These are phyloP conservation scores for Bradypodion ventrale DNA, from an alignment of 2,797 vertebrate genomes.

Conservation along the genomic window DNA sequence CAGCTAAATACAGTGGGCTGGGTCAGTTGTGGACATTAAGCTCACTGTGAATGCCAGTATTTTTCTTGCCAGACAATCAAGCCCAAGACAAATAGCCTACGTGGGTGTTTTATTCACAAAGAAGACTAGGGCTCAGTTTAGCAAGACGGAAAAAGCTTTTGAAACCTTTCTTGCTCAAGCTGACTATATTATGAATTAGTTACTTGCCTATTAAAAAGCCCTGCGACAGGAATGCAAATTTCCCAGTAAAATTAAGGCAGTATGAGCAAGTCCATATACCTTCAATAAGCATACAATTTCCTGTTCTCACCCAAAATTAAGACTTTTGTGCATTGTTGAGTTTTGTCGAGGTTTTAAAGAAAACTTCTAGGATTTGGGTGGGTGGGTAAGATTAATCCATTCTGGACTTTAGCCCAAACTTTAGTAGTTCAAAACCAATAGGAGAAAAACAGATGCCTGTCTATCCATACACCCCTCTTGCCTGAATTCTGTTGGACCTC, in stretches of 20 bases:
- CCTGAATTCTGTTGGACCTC: not conserved
- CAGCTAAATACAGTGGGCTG: slow-evolving; percentile 75
- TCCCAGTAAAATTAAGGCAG: slow-evolving; percentile 29
- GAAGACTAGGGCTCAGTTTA: slow-evolving; percentile 76
- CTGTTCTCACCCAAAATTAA: slow-evolving; percentile 21
- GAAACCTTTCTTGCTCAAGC: slow-evolving; percentile 66
- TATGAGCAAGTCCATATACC: slow-evolving; percentile 20
- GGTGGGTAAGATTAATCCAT: no score
- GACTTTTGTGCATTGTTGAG: not conserved
- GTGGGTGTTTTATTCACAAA: slow-evolving; percentile 76
- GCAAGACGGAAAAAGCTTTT: slow-evolving; percentile 69
- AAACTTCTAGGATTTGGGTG: no score
- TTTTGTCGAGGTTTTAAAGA: not conserved
- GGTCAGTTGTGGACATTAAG: slow-evolving; percentile 72
- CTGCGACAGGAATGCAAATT: slow-evolving; percentile 43
- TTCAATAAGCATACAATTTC: slow-evolving; percentile 24
- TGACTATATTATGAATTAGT: slow-evolving; percentile 61
- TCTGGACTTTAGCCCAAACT: no score
- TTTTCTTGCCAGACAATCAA: slow-evolving; percentile 75
- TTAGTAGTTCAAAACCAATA: not conserved
- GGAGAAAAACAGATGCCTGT: not conserved
- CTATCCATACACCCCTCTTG: not conserved
- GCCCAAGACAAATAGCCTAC: slow-evolving; percentile 75
- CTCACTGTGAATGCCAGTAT: slow-evolving; percentile 67
- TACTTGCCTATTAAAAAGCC: slow-evolving; percentile 58